phyloP scores from a whole-genome alignment of 2,888 invertebrate genomes.

The Nemurella pictetii region DNA sequence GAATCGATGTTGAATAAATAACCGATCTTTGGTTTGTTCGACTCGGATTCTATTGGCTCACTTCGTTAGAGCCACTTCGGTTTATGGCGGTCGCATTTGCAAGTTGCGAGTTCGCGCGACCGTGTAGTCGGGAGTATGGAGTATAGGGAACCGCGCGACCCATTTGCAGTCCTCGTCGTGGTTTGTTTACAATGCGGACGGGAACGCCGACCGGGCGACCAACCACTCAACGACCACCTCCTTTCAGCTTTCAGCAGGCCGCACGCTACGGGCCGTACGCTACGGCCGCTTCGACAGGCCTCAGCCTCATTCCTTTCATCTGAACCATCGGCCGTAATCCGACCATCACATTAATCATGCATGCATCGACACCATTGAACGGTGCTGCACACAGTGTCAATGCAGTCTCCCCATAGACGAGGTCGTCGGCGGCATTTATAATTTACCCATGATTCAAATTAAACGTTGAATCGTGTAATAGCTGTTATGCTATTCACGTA shows the following conservation, averaged over 20 bases:
- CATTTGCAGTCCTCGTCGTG: neutral
- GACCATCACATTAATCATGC: neutral
- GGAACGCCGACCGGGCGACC: too few species aligned
- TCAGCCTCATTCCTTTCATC: neutral
- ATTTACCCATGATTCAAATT: neutral
- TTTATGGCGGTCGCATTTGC: neutral
- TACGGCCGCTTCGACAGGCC: neutral
- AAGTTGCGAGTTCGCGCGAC: neutral
- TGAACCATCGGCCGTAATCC: neutral
- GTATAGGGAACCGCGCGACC: too few species aligned
- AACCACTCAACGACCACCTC: neutral
- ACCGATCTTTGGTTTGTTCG: neutral
- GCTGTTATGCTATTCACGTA: conserved; percentile 2
- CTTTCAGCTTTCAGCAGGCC: neutral
- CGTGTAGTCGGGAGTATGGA: too few species aligned
- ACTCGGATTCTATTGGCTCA: neutral
- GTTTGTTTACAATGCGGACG: neutral
- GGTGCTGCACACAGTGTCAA: neutral
- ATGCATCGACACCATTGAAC: neutral
- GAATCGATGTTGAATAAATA: neutral
- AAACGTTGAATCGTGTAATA: conserved; percentile 10
- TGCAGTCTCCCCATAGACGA: neutral
- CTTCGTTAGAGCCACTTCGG: neutral
- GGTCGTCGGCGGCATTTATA: neutral
- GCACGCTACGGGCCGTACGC: neutral